phyloP scores from a whole-genome alignment of 1,140 invertebrate species.

The Oscheius sp. region DNA sequence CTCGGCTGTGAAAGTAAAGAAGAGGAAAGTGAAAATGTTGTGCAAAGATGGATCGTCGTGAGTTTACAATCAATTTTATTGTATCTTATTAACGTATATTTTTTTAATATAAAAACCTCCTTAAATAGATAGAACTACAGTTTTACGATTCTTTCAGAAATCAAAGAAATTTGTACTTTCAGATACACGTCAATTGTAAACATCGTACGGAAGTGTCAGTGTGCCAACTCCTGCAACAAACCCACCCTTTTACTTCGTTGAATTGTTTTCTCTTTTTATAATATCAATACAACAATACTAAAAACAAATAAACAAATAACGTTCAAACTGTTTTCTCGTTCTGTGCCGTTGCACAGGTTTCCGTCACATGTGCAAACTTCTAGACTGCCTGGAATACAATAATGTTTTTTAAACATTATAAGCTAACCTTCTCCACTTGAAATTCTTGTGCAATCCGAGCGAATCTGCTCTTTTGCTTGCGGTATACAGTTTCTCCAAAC shows the following conservation, averaged over 20 bases:
- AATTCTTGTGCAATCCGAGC: slow-evolving; percentile 50
- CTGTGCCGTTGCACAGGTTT: slow-evolving; percentile 47
- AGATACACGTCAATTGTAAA: slow-evolving; percentile 91
- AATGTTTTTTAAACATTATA: not conserved
- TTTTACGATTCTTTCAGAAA: not conserved
- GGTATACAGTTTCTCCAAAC: slow-evolving; percentile 55
- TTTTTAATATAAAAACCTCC: not conserved
- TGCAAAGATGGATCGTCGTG: slow-evolving; percentile 75
- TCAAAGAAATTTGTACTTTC: slow-evolving; percentile 60
- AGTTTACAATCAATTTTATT: not conserved
- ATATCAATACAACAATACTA: not conserved
- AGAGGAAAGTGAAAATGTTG: slow-evolving; percentile 63
- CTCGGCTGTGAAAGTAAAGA: slow-evolving; percentile 46
- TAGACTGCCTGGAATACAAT: slow-evolving; percentile 45
- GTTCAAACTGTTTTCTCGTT: not conserved
- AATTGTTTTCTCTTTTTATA: not conserved
- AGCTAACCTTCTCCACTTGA: slow-evolving; percentile 49
- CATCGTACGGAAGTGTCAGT: slow-evolving; percentile 82
- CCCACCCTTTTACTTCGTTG: not conserved
- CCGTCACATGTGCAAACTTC: slow-evolving; percentile 56
- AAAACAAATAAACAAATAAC: not conserved
- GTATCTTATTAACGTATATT: not conserved
- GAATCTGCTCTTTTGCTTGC: slow-evolving; percentile 51
- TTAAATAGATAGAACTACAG: not conserved
- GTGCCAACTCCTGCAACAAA: slow-evolving; percentile 55